Conservation (phyloP, 2,797 vertebrate genomes). For the Spatula clypeata region DNA sequence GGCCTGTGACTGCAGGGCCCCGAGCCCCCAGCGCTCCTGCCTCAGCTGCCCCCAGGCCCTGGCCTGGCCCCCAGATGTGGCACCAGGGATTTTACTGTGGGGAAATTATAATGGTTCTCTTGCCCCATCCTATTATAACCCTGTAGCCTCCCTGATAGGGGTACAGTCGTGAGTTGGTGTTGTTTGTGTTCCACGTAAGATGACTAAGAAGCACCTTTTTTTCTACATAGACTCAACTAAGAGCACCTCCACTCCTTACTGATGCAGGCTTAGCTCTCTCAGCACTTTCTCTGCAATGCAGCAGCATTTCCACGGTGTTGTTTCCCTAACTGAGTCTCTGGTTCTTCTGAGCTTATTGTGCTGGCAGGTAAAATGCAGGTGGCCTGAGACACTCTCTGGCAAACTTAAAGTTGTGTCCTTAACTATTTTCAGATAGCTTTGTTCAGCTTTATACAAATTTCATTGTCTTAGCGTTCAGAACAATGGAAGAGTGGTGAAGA, state of each 20-base stretch:
- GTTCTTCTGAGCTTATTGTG: accelerated
- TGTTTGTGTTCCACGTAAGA: neutral
- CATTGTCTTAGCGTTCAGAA: neutral
- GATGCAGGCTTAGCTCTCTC: neutral
- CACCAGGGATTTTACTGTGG: neutral
- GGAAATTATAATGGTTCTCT: neutral
- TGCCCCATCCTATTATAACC: too few species aligned
- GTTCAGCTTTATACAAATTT: neutral
- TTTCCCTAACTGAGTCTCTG: neutral
- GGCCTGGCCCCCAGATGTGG: neutral
- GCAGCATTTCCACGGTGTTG: accelerated
- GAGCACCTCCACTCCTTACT: neutral
- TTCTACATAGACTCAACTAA: neutral
- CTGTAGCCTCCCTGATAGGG: accelerated
- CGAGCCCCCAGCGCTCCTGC: too few species aligned
- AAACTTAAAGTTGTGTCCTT: neutral
- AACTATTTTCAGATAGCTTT: neutral
- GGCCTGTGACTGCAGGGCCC: accelerated
- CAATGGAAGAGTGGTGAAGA: neutral
- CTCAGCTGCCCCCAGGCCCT: neutral
- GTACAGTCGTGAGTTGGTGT: accelerated
- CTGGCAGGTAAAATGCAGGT: accelerated
- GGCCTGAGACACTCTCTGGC: neutral
- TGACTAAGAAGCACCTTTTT: neutral
- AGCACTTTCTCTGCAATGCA: accelerated